phyloP scores from a whole-genome alignment of 1,140 invertebrate genomes.

The Propsilocerus akamusi region DNA sequence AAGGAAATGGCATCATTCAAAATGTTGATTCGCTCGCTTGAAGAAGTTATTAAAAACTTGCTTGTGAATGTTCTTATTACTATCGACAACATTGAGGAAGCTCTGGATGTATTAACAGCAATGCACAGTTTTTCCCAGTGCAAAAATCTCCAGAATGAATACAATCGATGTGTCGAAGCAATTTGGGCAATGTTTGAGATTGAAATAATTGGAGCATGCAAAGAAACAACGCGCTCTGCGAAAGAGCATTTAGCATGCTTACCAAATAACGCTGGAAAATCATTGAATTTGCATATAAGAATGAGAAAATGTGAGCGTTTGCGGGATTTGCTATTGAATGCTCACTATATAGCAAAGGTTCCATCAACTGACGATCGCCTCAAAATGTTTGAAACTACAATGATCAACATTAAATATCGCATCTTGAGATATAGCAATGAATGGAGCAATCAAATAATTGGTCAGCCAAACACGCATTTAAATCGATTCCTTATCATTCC shows the following conservation, averaged over 20 bases:
- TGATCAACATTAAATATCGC: background rate
- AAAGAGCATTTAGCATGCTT: conserved; percentile 38
- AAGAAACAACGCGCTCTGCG: conserved; percentile 41
- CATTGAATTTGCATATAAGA: conserved; percentile 38
- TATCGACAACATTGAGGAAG: conserved; percentile 51
- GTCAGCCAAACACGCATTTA: conserved; percentile 17
- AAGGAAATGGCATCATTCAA: conserved; percentile 13
- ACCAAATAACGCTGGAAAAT: conserved; percentile 50
- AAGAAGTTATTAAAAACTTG: conserved; percentile 50
- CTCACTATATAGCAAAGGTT: background rate
- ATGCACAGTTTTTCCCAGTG: conserved; percentile 48
- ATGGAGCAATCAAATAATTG: conserved; percentile 31
- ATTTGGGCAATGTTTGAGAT: conserved; percentile 54
- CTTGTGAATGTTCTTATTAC: conserved; percentile 42
- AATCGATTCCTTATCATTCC: conserved; percentile 51
- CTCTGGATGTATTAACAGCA: conserved; percentile 43
- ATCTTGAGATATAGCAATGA: conserved; percentile 17
- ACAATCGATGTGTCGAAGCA: conserved; percentile 38
- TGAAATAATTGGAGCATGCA: conserved; percentile 55
- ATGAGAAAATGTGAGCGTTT: conserved; percentile 15
- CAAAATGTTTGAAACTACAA: background rate
- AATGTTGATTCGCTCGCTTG: conserved; percentile 42
- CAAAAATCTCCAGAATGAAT: conserved; percentile 37
- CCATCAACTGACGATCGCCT: background rate
- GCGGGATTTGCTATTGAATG: background rate